Evolutionary conservation across 2,888 invertebrate genomes (phyloP), one percentile per base, ranked within the genome.

Genomic region (Lissocephala sabroskyi): DNA sequence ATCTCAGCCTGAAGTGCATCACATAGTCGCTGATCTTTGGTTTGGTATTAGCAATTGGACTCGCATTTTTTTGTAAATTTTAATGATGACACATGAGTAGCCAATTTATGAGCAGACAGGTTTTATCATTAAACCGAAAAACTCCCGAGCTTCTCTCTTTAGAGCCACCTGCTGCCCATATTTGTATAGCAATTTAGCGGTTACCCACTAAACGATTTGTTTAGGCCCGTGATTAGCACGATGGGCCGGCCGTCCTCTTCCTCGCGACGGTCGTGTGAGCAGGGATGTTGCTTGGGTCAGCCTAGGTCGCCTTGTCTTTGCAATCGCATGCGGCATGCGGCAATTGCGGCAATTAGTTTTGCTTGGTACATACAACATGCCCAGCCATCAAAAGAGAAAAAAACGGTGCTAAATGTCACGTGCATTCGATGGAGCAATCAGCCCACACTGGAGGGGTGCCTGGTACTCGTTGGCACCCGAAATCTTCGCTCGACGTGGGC

Each of bases 81-180:
- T 30, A n/a, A 30, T 30, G 30, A 30, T 30, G 9, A 30, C 30
- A 30, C 30, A 3, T 30, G 30, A n/a, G 30, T 30, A 11, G 30
- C 30, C n/a, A 30, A 30, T 30, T n/a, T 30, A 30, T 30, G n/a
- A 23, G 7, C 30, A 10, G 4, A 10, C 11, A 10, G 30, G 7
- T 23, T 23, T 3, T 7, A 23, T 7, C 23, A 5, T 7, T 23
- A n/a, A n/a, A n/a, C n/a, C n/a, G n/a, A n/a, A n/a, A n/a, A n/a
- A n/a, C n/a, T n/a, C n/a, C n/a, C n/a, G n/a, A n/a, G n/a, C n/a
- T n/a, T n/a, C n/a, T n/a, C n/a, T n/a, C n/a, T n/a, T n/a, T n/a
- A n/a, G n/a, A 26, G 55, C 45, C 70, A 74, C 60, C 54, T 73
- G 74, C 45, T 51, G 62, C 48, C 57, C 39, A 6, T 65, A 45